These are phyloP conservation scores for Gadus chalcogrammus DNA, from an alignment of 2,113 vertebrate species.

Conservation along the genomic window DNA sequence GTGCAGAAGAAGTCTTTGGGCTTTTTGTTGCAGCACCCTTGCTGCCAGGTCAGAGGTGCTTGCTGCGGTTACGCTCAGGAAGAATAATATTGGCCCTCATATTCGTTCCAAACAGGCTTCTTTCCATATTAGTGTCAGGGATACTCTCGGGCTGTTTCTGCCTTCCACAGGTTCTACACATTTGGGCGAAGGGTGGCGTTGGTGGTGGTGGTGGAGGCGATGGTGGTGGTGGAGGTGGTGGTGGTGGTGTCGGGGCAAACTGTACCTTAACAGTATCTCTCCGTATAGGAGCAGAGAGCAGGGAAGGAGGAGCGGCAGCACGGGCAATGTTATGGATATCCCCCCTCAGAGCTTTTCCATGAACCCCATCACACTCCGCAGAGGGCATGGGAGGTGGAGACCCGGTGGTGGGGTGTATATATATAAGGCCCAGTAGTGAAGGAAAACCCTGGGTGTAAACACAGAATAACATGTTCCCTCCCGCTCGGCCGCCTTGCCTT, in stretches of 20 bases:
- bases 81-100: slow-evolving; percentile 81
- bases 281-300: slow-evolving; percentile 30
- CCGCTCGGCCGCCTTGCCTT: slow-evolving; percentile 50
- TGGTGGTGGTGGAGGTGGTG: too few relatives aligned
- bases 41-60: slow-evolving; percentile 77
- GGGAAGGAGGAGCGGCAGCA: background rate
- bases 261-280: slow-evolving; percentile 47
- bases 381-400: slow-evolving; percentile 36
- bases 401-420: slow-evolving; percentile 24
- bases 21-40: slow-evolving; percentile 78
- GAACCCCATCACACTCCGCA: slow-evolving; percentile 36
- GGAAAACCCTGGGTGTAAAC: slow-evolving; percentile 63
- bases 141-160: slow-evolving; percentile 62
- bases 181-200: slow-evolving; percentile 46
- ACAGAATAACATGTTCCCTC: slow-evolving; percentile 61
- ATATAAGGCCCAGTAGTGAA: slow-evolving; percentile 50
- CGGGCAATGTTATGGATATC: background rate
- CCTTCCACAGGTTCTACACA: slow-evolving; percentile 65
- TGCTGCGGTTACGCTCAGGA: slow-evolving; percentile 77
- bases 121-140: slow-evolving; percentile 80
- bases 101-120: slow-evolving; percentile 78
- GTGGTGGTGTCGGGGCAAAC: slow-evolving; percentile 16
- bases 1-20: slow-evolving; percentile 78
- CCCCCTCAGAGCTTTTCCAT: slow-evolving; percentile 18
- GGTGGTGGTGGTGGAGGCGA: background rate